These are phyloP conservation scores for Mythimna ferrago DNA, from an alignment of 2,888 invertebrate species.

Conservation along the genomic window DNA sequence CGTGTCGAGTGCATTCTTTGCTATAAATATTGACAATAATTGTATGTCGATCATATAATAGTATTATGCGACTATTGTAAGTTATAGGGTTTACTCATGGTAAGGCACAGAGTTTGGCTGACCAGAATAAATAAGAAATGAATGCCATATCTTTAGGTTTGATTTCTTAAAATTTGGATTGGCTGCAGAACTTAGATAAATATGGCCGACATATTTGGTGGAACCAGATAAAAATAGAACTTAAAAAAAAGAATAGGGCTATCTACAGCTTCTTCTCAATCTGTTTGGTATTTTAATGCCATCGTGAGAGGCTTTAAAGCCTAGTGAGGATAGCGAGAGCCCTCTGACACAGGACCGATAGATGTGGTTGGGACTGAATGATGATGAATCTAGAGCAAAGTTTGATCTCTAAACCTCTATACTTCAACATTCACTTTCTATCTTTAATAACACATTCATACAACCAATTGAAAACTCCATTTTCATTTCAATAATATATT, in stretches of 20 bases:
- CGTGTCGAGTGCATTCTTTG: slow-evolving; percentile 51
- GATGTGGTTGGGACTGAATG: background rate
- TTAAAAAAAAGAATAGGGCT: too few species aligned
- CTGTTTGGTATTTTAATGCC: background rate
- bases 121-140: slow-evolving; percentile 24
- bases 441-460: slow-evolving; percentile 4
- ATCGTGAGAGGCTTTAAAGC: background rate
- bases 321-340: background rate
- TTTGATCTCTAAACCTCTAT: too few species aligned
- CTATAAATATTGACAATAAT: slow-evolving; percentile 56
- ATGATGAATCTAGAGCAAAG: background rate
- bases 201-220: background rate
- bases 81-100: slow-evolving; percentile 10
- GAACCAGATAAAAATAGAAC: too few species aligned
- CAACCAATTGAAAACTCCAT: background rate
- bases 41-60: slow-evolving; percentile 45
- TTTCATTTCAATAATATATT: slow-evolving; percentile 11
- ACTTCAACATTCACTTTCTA: background rate
- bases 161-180: slow-evolving; percentile 5
- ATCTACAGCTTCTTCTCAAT: too few species aligned
- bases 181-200: too few species aligned
- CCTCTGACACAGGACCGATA: background rate
- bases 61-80: slow-evolving; percentile 27
- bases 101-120: background rate
- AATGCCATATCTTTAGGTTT: background rate